Percentiles rank a stretch among this genome's conserved stretches.
phyloP scores from a whole-genome alignment of 2,797 vertebrate genomes.

The Scarus forsteni region DNA sequence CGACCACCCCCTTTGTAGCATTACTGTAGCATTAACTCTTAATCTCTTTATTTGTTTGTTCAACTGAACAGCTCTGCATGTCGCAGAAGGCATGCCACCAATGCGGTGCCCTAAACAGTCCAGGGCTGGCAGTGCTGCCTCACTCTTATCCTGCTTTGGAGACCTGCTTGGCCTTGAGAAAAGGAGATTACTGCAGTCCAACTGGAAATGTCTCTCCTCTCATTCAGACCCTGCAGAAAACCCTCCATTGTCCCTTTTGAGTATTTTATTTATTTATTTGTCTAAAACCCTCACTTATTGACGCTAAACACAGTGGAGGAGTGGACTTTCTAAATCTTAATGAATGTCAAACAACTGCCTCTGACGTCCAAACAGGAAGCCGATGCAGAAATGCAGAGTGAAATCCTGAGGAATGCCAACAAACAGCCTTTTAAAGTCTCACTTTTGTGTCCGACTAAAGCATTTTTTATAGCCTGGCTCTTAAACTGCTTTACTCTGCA shows the following conservation, averaged over 20 bases:
- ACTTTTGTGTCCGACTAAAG: no score
- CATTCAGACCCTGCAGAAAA: slow-evolving; percentile 31
- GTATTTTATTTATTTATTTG: slow-evolving; percentile 6
- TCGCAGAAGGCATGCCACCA: slow-evolving; percentile 18
- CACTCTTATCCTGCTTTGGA: slow-evolving; percentile 48
- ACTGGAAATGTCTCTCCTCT: slow-evolving; percentile 48
- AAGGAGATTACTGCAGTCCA: slow-evolving; percentile 67
- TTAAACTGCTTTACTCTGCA: no score
- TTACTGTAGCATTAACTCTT: slow-evolving; percentile 1
- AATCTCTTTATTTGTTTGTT: slow-evolving; percentile 42
- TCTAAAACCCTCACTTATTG: slow-evolving; percentile 6
- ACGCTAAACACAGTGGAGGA: background rate
- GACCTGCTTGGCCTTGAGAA: slow-evolving; percentile 51
- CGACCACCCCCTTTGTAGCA: background rate
- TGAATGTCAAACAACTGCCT: no score
- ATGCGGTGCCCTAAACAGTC: slow-evolving; percentile 20
- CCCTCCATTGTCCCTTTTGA: slow-evolving; percentile 14
- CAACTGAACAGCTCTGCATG: slow-evolving; percentile 16
- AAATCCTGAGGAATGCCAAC: no score
- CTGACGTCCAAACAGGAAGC: no score
- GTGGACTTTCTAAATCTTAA: background rate
- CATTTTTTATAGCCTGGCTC: no score
- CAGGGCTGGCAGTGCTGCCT: slow-evolving; percentile 19
- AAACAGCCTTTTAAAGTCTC: no score
- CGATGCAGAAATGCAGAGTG: no score